Conservation (phyloP, 2,888 invertebrate species). For the Orthonevra nobilis region DNA sequence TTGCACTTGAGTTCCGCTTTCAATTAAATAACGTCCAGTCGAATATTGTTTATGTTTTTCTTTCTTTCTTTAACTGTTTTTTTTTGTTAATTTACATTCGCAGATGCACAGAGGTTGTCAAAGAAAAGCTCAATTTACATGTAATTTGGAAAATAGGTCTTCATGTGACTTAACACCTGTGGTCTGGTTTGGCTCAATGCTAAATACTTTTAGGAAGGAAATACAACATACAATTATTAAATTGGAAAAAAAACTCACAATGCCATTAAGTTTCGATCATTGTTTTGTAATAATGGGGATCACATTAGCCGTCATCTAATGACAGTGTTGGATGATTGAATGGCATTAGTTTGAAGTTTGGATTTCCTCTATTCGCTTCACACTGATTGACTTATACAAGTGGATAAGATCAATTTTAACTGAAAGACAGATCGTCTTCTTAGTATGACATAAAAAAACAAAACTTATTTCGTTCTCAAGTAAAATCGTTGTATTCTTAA, state of each 20-base stretch:
- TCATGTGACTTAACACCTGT: constrained; percentile 37
- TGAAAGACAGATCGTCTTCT: too few relatives aligned
- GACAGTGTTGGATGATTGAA: constrained; percentile 66
- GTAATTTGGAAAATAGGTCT: constrained; percentile 57
- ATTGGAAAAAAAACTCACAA: constrained; percentile 44
- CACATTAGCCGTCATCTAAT: too few relatives aligned
- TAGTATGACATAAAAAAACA: too few relatives aligned
- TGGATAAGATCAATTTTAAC: too few relatives aligned
- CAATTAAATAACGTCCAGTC: constrained; percentile 59
- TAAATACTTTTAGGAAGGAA: constrained; percentile 14
- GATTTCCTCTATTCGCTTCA: neutral
- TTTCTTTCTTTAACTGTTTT: constrained; percentile 16
- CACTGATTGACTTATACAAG: too few relatives aligned
- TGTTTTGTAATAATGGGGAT: too few relatives aligned
- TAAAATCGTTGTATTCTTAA: too few relatives aligned
- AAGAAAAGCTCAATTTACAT: constrained; percentile 46
- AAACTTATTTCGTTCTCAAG: too few relatives aligned
- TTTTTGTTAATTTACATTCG: too few relatives aligned
- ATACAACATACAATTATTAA: constrained; percentile 45
- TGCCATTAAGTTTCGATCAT: too few relatives aligned
- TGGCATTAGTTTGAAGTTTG: constrained; percentile 40
- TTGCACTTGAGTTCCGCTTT: constrained; percentile 69
- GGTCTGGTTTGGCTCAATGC: constrained; percentile 28
- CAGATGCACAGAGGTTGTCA: constrained; percentile 22
- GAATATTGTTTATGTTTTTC: constrained; percentile 43